A percentile compares a stretch with the other conserved stretches of the same genome.
Conservation (phyloP, 2,113 vertebrate genomes). For the Corvus moneduloides region DNA sequence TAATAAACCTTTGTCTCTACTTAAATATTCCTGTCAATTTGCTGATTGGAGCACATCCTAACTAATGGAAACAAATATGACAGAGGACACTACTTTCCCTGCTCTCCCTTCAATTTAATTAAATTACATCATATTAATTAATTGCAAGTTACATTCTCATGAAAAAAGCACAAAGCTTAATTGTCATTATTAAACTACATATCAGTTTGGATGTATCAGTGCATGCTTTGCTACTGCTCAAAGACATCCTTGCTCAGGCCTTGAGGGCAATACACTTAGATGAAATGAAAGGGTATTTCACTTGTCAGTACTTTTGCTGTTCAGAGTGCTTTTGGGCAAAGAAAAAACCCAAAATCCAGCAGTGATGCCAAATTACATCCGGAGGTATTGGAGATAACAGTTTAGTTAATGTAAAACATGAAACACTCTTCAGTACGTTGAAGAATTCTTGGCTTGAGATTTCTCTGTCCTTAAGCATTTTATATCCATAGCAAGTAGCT, state of each 20-base stretch:
- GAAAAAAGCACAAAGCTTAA: neutral
- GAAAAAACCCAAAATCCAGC: neutral
- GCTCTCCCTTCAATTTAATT: neutral
- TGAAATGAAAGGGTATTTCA: neutral
- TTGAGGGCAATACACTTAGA: neutral
- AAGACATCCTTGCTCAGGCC: neutral
- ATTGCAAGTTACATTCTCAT: neutral
- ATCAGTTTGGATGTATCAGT: neutral
- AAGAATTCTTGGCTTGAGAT: neutral
- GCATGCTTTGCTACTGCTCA: neutral
- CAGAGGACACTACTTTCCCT: neutral
- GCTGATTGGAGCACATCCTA: neutral
- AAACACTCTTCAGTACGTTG: neutral
- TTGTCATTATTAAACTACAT: neutral
- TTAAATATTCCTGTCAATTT: neutral
- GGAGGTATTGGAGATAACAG: neutral
- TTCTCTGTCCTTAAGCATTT: neutral
- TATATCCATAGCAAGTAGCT: neutral
- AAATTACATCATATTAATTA: constrained; percentile 1
- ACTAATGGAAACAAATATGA: neutral
- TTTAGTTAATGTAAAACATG: neutral
- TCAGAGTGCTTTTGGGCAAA: neutral
- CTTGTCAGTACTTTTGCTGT: neutral
- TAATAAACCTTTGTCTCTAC: neutral
- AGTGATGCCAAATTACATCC: neutral